Percentiles rank a stretch among this genome's conserved stretches.
phyloP scores from a whole-genome alignment of 2,888 invertebrate genomes.

The Oxystoma pomonae region DNA sequence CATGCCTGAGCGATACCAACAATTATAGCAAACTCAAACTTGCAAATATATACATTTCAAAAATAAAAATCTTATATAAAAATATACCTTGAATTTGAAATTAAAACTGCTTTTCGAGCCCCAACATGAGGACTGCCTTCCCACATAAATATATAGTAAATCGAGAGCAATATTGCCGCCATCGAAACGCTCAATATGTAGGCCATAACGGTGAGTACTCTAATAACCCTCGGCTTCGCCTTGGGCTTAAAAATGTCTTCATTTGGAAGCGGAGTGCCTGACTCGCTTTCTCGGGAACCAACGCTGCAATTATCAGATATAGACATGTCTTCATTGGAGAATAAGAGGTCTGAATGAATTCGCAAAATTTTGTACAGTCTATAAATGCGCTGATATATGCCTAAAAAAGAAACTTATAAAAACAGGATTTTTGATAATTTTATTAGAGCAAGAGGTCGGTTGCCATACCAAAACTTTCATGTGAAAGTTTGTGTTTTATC shows the following conservation, averaged over 20 bases:
- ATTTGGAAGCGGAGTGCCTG: constrained; percentile 12
- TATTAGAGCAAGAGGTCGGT: too few species aligned
- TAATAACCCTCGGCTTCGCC: constrained; percentile 46
- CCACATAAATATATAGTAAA: constrained; percentile 82
- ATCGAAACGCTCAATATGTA: constrained; percentile 83
- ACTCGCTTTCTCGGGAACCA: background rate
- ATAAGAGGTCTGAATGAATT: background rate
- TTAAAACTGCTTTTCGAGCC: constrained; percentile 20
- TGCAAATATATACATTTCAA: too few species aligned
- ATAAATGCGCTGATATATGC: too few species aligned
- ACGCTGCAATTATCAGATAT: background rate
- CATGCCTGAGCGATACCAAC: too few species aligned
- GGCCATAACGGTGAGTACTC: constrained; percentile 74
- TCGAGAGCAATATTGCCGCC: constrained; percentile 74
- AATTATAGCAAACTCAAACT: too few species aligned
- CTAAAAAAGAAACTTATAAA: too few species aligned
- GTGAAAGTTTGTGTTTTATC: too few species aligned
- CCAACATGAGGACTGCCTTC: constrained; percentile 56
- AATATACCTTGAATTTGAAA: too few species aligned
- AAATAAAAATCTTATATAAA: too few species aligned
- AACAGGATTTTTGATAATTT: too few species aligned
- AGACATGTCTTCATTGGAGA: background rate
- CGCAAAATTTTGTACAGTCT: background rate
- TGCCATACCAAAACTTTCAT: too few species aligned
- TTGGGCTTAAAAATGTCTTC: constrained; percentile 35